These are phyloP conservation scores for Spicauda simplicius DNA, from an alignment of 2,888 invertebrate species.

Conservation along the genomic window DNA sequence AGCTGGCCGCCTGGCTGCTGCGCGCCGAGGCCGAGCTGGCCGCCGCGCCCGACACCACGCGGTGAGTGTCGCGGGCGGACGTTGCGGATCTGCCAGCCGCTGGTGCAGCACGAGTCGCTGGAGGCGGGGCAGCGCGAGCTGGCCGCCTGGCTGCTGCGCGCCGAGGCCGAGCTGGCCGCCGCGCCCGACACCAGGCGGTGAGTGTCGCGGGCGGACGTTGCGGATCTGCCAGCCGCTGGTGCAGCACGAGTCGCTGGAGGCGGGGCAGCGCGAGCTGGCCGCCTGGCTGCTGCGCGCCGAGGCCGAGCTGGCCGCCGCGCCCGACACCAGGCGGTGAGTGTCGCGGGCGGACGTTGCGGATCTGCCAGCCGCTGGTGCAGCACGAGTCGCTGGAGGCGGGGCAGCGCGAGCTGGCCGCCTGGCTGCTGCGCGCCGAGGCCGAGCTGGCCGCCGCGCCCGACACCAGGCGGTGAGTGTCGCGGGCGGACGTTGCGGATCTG, in stretches of 20 bases:
- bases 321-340: constrained; percentile 69
- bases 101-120: constrained; percentile 79
- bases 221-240: not conserved
- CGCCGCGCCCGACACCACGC: constrained; percentile 64
- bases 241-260: constrained; percentile 87
- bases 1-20: constrained; percentile 94
- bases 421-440: constrained; percentile 94
- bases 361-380: not conserved
- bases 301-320: constrained; percentile 81
- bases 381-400: constrained; percentile 91
- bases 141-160: constrained; percentile 93
- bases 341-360: too few relatives aligned
- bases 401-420: constrained; percentile 92
- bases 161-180: constrained; percentile 88
- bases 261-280: constrained; percentile 93
- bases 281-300: constrained; percentile 95
- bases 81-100: not conserved
- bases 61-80: constrained; percentile 50
- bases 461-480: constrained; percentile 62
- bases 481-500: too few relatives aligned
- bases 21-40: constrained; percentile 91
- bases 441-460: constrained; percentile 81
- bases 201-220: constrained; percentile 28
- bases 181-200: constrained; percentile 70
- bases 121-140: constrained; percentile 95